A percentile compares a stretch with the other conserved stretches of the same genome.
Evolutionary conservation across 2,797 vertebrate species (phyloP).

Genomic region (Coreius guichenoti): DNA sequence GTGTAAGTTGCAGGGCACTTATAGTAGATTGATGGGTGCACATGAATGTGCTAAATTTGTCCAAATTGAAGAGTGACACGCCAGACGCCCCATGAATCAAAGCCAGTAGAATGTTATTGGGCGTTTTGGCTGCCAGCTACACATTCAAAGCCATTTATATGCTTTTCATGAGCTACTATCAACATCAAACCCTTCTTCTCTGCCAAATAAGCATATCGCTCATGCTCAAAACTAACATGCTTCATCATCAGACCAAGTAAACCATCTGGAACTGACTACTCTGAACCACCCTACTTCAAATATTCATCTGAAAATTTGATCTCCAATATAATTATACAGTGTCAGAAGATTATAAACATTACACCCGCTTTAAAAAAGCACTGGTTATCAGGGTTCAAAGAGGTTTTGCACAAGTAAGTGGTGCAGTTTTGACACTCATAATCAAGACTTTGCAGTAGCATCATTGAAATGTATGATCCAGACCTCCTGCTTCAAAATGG

Average conservation of each 20-base stretch:
- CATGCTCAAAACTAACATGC: constrained; percentile 15
- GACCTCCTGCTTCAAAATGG: constrained; percentile 33
- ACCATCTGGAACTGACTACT: constrained; percentile 41
- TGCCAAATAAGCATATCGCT: constrained; percentile 34
- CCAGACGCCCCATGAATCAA: constrained; percentile 21
- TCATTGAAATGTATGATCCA: constrained; percentile 43
- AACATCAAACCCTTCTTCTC: constrained; percentile 27
- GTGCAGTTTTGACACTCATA: not conserved
- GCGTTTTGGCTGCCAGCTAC: constrained; percentile 16
- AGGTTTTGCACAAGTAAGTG: constrained; percentile 16
- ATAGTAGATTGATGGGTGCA: constrained; percentile 9
- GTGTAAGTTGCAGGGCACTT: not conserved
- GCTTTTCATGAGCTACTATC: constrained; percentile 27
- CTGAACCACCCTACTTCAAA: constrained; percentile 15
- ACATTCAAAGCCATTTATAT: constrained; percentile 30
- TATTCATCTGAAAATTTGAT: not conserved
- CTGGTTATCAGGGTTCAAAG: constrained; percentile 11
- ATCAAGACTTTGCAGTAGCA: constrained; percentile 11
- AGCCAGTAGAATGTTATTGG: not conserved
- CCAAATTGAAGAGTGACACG: not conserved
- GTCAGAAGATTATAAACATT: constrained; percentile 29
- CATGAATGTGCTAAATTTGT: constrained; percentile 40
- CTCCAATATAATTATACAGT: constrained; percentile 37
- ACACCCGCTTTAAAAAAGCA: constrained; percentile 13
- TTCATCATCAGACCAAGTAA: constrained; percentile 25